Evolutionary conservation across 2,113 vertebrate species (phyloP).

Genomic region (Thalassarche chlororhynchos): DNA sequence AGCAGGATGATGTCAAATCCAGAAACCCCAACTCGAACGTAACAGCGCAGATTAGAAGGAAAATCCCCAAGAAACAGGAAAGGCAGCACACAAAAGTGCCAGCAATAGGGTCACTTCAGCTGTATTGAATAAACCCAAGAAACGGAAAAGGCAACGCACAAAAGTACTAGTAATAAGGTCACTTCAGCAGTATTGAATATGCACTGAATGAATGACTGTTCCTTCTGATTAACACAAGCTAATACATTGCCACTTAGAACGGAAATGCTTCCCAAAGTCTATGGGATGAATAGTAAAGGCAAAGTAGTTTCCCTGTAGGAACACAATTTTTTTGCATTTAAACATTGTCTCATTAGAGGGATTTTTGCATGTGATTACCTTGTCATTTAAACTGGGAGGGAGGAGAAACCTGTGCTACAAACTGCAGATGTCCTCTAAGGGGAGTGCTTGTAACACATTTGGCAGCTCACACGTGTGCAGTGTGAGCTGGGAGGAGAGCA

Average conservation of each 20-base stretch:
- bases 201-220: background rate
- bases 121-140: constrained; percentile 16
- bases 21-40: background rate
- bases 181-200: background rate
- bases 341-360: background rate
- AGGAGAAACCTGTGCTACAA: background rate
- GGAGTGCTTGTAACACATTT: constrained; percentile 38
- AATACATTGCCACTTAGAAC: background rate
- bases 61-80: constrained; percentile 58
- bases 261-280: background rate
- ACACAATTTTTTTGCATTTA: background rate
- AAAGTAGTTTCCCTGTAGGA: background rate
- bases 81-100: constrained; percentile 30
- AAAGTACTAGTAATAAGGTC: constrained; percentile 32
- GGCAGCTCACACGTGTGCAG: background rate
- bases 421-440: constrained; percentile 35
- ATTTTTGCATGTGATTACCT: background rate
- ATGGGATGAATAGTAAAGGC: background rate
- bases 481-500: background rate
- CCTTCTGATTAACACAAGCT: background rate
- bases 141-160: constrained; percentile 32
- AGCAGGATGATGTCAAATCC: constrained; percentile 2
- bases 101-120: background rate
- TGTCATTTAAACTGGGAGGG: background rate
- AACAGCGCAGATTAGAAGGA: background rate